Conservation (phyloP, 1,140 invertebrate species). For the Bilobella aurantiaca region DNA sequence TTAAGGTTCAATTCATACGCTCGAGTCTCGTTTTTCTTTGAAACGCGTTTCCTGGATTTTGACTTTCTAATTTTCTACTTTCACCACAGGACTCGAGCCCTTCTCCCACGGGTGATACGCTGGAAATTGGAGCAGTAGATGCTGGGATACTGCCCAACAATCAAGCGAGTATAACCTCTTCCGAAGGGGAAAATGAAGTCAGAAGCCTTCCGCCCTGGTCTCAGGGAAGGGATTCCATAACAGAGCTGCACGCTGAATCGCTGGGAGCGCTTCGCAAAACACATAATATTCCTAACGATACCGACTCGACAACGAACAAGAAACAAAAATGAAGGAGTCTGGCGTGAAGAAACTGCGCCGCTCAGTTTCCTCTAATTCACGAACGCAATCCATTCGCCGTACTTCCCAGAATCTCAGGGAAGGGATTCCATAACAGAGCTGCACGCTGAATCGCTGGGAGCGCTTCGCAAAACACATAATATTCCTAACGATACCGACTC, state of each 20-base stretch:
- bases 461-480: too few relatives aligned
- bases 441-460: too few relatives aligned
- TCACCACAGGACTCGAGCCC: conserved; percentile 27
- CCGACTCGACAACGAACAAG: conserved; percentile 57
- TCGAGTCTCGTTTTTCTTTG: too few relatives aligned
- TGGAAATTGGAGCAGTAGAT: background rate
- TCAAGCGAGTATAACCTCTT: conserved; percentile 1
- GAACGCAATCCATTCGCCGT: conserved; percentile 76
- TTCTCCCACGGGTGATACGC: conserved; percentile 25
- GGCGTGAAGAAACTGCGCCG: conserved; percentile 46
- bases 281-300: background rate
- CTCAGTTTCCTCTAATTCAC: conserved; percentile 43
- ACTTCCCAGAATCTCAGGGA: conserved; percentile 59
- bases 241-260: too few relatives aligned
- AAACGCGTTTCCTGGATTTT: background rate
- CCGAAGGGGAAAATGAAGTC: conserved; percentile 23
- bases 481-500: background rate
- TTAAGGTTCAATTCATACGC: too few relatives aligned
- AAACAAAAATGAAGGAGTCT: conserved; percentile 59
- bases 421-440: conserved; percentile 24
- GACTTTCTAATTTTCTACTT: background rate
- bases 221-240: conserved; percentile 27
- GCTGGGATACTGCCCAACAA: conserved; percentile 4
- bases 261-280: too few relatives aligned
- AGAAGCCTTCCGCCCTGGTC: conserved; percentile 18